A percentile compares a stretch with the other conserved stretches of the same genome.
Evolutionary conservation across 2,888 invertebrate genomes (phyloP).

Genomic region (Caenorhabditis sp.): DNA sequence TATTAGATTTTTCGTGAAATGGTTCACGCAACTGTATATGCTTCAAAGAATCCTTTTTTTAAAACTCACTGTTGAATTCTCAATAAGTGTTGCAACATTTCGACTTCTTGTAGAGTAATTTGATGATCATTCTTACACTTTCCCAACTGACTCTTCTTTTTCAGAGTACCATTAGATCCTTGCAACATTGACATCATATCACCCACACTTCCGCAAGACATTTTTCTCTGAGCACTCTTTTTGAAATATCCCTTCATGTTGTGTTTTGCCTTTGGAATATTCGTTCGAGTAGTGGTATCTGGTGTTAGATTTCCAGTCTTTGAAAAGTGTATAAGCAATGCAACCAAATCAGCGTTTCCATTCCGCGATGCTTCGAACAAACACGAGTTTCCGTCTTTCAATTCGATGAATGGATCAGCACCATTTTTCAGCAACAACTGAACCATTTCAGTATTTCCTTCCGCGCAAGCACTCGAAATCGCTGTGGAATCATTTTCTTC

Average conservation of each 20-base stretch:
- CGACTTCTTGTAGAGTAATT: conserved; percentile 18
- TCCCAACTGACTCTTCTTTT: conserved; percentile 8
- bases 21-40: not conserved
- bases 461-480: conserved; percentile 89
- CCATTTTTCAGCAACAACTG: conserved; percentile 88
- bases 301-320: conserved; percentile 20
- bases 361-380: conserved; percentile 97
- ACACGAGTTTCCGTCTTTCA: conserved; percentile 95
- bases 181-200: conserved; percentile 28
- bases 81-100: conserved; percentile 33
- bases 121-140: conserved; percentile 12
- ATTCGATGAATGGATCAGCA: conserved; percentile 93
- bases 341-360: conserved; percentile 93
- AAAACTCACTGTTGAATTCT: conserved; percentile 28
- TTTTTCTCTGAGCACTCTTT: not conserved
- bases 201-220: not conserved
- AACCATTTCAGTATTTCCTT: conserved; percentile 91
- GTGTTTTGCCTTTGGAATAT: conserved; percentile 2
- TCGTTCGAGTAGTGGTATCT: conserved; percentile 7
- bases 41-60: too few species aligned
- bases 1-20: not conserved
- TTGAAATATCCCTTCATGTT: conserved; percentile 7
- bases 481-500: conserved; percentile 88
- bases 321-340: conserved; percentile 82
- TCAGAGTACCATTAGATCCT: conserved; percentile 6